phyloP scores from a whole-genome alignment of 2,888 invertebrate species.

The Digitonthophagus gazella region DNA sequence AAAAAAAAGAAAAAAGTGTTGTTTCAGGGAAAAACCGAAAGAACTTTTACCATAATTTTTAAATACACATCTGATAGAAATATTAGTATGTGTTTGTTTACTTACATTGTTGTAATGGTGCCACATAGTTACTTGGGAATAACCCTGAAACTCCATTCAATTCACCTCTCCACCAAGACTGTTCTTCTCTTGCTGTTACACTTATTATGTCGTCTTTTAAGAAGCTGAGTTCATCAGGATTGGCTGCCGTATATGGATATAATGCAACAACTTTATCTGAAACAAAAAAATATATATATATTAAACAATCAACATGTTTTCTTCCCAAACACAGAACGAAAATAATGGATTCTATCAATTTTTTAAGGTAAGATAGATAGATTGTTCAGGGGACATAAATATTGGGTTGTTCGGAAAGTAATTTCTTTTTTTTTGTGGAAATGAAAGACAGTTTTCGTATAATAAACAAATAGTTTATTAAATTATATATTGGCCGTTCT shows the following conservation, averaged over 20 bases:
- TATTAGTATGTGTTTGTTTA: conserved; percentile 35
- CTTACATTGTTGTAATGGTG: conserved; percentile 66
- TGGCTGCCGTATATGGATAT: conserved; percentile 91
- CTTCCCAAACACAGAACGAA: not conserved
- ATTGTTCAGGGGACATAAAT: too few species aligned
- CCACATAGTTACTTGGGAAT: conserved; percentile 95
- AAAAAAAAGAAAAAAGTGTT: conserved; percentile 33
- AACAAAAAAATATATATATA: conserved; percentile 12
- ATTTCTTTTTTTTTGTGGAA: too few species aligned
- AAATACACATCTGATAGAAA: too few species aligned
- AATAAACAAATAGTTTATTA: too few species aligned
- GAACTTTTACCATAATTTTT: not conserved
- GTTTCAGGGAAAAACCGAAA: not conserved
- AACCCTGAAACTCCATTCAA: conserved; percentile 84
- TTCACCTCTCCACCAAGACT: conserved; percentile 98
- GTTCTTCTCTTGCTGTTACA: conserved; percentile 86
- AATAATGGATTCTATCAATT: too few species aligned
- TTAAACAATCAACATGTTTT: not conserved
- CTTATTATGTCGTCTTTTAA: conserved; percentile 89
- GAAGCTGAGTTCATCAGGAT: conserved; percentile 92
- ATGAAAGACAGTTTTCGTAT: too few species aligned
- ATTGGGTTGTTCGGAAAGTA: too few species aligned
- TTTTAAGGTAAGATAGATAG: too few species aligned
- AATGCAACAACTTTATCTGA: conserved; percentile 86
- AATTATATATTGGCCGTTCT: too few species aligned